phyloP scores from a whole-genome alignment of 2,888 invertebrate species.

The Chymomyza fuscimana region DNA sequence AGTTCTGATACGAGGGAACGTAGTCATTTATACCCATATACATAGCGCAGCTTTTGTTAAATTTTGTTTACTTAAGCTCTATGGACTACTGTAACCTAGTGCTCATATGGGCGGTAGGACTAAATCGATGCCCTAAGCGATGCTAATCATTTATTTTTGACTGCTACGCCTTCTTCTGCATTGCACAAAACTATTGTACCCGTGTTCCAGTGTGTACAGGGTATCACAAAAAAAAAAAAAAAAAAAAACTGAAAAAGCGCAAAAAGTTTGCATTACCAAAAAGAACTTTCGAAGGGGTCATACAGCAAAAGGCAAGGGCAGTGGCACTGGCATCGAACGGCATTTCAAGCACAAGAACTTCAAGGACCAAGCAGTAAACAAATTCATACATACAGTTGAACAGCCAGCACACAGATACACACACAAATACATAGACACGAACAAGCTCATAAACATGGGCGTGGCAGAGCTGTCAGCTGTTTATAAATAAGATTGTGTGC shows the following conservation, averaged over 20 bases:
- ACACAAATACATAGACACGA: background rate
- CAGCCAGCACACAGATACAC: background rate
- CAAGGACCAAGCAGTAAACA: constrained; percentile 40
- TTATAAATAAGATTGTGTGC: constrained; percentile 47
- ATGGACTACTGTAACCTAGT: no score
- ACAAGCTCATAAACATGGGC: constrained; percentile 23
- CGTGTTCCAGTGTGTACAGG: background rate
- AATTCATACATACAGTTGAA: background rate
- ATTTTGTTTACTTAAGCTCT: no score
- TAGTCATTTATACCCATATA: no score
- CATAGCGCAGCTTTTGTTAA: no score
- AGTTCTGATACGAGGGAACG: no score
- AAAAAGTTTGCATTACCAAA: constrained; percentile 44
- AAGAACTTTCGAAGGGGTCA: constrained; percentile 40
- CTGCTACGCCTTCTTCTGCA: background rate
- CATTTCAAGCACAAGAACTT: constrained; percentile 22
- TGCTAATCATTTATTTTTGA: background rate
- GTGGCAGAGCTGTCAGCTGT: constrained; percentile 45
- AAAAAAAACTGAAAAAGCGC: constrained; percentile 12
- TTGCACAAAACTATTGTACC: background rate
- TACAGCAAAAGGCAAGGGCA: background rate
- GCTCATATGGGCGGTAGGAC: background rate
- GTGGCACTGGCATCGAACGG: background rate
- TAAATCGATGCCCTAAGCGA: background rate
- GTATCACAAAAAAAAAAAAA: background rate